These are phyloP conservation scores for Tetramorium parvispinum DNA, from an alignment of 1,140 invertebrate species.

Conservation along the genomic window DNA sequence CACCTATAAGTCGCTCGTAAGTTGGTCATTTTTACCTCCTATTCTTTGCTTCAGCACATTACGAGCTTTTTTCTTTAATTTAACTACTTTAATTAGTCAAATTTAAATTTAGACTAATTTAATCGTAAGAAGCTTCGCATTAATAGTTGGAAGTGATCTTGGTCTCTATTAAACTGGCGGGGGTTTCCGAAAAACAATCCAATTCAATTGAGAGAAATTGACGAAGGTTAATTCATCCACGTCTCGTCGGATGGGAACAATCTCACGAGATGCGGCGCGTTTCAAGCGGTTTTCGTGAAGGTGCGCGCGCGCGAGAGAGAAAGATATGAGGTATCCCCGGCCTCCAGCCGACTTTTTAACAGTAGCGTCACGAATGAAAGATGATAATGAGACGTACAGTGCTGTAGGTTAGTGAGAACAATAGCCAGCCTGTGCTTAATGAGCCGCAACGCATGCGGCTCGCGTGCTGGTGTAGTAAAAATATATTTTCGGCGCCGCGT, in stretches of 20 bases:
- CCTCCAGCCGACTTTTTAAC: constrained; percentile 38
- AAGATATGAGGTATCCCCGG: background rate
- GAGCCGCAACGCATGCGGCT: constrained; percentile 47
- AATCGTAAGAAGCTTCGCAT: background rate
- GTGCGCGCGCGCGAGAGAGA: background rate
- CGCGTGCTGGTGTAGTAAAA: constrained; percentile 45
- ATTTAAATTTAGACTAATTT: background rate
- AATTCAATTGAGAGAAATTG: background rate
- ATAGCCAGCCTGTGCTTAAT: constrained; percentile 66
- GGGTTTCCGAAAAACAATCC: background rate
- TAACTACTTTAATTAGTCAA: too few relatives aligned
- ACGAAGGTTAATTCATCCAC: background rate
- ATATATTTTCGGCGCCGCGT: constrained; percentile 45
- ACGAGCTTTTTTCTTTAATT: too few relatives aligned
- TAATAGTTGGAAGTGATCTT: background rate
- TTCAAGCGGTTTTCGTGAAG: constrained; percentile 4
- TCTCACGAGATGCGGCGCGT: background rate
- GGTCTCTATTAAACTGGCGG: background rate
- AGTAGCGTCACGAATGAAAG: constrained; percentile 72
- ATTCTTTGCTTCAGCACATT: too few relatives aligned
- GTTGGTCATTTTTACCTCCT: too few relatives aligned
- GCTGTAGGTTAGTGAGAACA: constrained; percentile 81
- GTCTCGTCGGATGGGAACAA: background rate
- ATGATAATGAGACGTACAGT: constrained; percentile 74
- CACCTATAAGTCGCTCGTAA: too few relatives aligned